Percentiles rank a stretch among this genome's conserved stretches.
phyloP scores from a whole-genome alignment of 2,797 vertebrate species.

The Chiropotes sagulatus region DNA sequence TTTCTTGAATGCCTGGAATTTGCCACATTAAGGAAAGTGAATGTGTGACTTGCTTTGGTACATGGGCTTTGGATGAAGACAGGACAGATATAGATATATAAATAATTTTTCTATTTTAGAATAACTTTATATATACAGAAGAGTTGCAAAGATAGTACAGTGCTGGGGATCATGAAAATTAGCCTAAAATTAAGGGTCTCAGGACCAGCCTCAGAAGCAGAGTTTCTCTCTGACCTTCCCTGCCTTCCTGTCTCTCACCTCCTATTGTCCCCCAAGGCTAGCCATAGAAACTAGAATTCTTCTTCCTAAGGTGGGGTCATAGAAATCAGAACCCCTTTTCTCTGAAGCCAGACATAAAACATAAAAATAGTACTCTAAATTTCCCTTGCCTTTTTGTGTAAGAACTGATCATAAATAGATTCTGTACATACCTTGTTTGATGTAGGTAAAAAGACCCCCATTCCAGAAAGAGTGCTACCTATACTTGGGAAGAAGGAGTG shows the following conservation, averaged over 20 bases:
- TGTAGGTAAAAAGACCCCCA: not conserved
- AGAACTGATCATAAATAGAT: not conserved
- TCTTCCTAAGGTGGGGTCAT: not conserved
- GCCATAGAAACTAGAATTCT: not conserved
- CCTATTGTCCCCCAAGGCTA: not conserved
- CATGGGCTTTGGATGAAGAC: not conserved
- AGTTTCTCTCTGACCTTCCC: not conserved
- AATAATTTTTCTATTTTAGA: not conserved
- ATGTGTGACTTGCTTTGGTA: not conserved
- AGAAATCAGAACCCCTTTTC: not conserved
- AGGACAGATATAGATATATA: not conserved
- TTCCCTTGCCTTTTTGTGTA: not conserved
- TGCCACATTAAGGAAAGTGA: not conserved
- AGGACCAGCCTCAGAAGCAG: not conserved
- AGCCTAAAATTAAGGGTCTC: not conserved
- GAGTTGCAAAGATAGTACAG: not conserved
- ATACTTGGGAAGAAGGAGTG: not conserved
- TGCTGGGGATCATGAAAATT: not conserved
- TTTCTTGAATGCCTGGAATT: not conserved
- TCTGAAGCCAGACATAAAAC: not conserved
- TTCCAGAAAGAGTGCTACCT: not conserved
- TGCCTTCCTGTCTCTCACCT: not conserved
- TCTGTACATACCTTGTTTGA: not conserved
- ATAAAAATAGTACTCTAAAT: not conserved
- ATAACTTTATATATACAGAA: not conserved